Evolutionary conservation across 2,888 invertebrate species (phyloP).

Genomic region (Mesorhabditis sp.): DNA sequence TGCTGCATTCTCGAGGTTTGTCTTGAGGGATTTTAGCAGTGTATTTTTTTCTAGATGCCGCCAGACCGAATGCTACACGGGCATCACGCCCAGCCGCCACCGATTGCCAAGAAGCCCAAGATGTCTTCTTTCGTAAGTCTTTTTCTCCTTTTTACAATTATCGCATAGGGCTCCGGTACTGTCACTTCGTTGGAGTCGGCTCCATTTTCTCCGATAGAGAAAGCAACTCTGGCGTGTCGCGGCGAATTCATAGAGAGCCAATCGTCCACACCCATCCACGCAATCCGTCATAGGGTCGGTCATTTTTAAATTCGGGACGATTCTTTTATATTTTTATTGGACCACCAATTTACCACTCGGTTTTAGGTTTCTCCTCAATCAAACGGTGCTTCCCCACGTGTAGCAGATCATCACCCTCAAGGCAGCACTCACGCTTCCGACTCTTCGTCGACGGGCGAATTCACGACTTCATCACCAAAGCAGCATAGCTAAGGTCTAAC

Average conservation of each 20-base stretch:
- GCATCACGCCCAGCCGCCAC: background rate
- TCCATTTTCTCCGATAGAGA: background rate
- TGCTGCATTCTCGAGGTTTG: slow-evolving; percentile 30
- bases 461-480: slow-evolving; percentile 5
- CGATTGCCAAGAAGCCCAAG: background rate
- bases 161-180: too few species aligned
- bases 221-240: slow-evolving; percentile 2
- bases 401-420: background rate
- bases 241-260: slow-evolving; percentile 5
- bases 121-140: background rate
- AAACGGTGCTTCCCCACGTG: too few species aligned
- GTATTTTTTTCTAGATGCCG: background rate
- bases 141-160: background rate
- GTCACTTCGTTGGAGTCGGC: slow-evolving; percentile 2
- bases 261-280: background rate
- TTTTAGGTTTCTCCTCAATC: background rate
- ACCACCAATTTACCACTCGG: background rate
- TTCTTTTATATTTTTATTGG: background rate
- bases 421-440: background rate
- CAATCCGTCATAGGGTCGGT: background rate
- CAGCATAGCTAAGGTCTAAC: background rate
- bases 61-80: background rate
- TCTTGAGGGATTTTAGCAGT: background rate
- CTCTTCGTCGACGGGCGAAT: background rate
- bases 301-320: background rate